Evolutionary conservation across 2,113 vertebrate genomes (phyloP), one percentile per base, ranked within the genome.

Genomic region (Columba janthina): DNA sequence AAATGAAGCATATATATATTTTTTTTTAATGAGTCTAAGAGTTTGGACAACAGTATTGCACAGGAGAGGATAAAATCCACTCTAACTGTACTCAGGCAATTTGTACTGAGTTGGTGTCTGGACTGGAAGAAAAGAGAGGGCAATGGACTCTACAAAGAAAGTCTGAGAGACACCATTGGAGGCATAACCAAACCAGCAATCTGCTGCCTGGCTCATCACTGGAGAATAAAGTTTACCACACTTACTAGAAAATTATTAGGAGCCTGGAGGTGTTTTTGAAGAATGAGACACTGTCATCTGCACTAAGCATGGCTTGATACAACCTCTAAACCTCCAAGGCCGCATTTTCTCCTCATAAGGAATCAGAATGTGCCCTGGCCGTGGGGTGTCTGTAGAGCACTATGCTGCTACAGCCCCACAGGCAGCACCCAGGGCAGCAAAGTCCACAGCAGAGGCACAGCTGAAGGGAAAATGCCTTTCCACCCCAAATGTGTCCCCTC

Each of bases 321-420:
- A 40, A 53, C 40, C 40, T 53, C 73, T 66, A 21, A 77, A 58
- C 42, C 24, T 84, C 15, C 56, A 44, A 58, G n/a, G 12, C 40
- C 56, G 13, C 18, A 15, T 58, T 7, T 82, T 9, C 72, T 76
- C 40, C 81, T 74, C 9, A 2, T 61, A 4, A 54, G 31, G 44
- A 57, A 32, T 18, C 36, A 44, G 28, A 44, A 29, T 7, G 18
- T 88, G 58, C 58, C 2, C 40, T 69, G 72, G 76, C 42, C 50
- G 40, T 3, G 10, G 0, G 0, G 7, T 25, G 22, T 20, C n/a
- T 61, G 16, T 32, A 38, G 79, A 18, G 18, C 21, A 13, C 15
- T 2, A 2, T 6, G 20, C 12, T 75, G 32, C 56, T 86, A 5
- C 40, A 72, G 57, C 58, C 71, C 58, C 17, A 1, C 21, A 14